Base-by-base conservation (phyloP, 53 echinoderm and acorn worm species). In the Mesocentrotus franciscanus region DNA sequence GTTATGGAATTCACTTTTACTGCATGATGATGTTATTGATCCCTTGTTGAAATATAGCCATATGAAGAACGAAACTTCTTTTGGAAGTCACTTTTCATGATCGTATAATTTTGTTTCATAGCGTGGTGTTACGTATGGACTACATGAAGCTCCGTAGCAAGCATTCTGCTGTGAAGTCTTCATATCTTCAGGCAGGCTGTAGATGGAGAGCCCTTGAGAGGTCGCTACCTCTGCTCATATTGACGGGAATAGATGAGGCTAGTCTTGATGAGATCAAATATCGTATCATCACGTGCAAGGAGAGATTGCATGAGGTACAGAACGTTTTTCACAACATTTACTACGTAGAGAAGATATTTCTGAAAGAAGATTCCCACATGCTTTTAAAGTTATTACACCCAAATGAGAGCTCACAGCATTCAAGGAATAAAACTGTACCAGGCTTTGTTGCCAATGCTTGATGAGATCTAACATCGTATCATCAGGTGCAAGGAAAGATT, bases 111-210 rank as follows among this genome's bases (percentile, higher is more conserved):
- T n/a, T 79, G 36, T 62, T 36, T 92, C 61, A 15, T 17, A 96
- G 96, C 18, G 84, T 85, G 6, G 64, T 94, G 34, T 36, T 96
- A 29, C 95, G 84, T 22, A 64, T 85, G 94, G 96, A 96, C 9
- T 92, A 94, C 72, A 59, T 70, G 79, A 96, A 90, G 85, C 95
- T 84, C 10, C 94, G 94, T 9, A 72, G 92, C 18, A 32, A 92
- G 49, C 87, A 91, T 91, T 74, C 94, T 2, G 10, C 24, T 29
- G 62, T 94, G 68, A 85, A 59, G 27, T 36, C 66, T 61, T 39
- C 10, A 13, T 64, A 6, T 55, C n/a, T 85, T 10, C 95, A 85
- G 27, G 95, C 49, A 42, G 87, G 87, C 85, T 62, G 29, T 14
- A 96, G 85, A 32, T 59, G 94, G 74, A 90, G 94, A 34, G 18